These are phyloP conservation scores for Rhea americana DNA, from an alignment of 2,113 vertebrate species.

Conservation along the genomic window DNA sequence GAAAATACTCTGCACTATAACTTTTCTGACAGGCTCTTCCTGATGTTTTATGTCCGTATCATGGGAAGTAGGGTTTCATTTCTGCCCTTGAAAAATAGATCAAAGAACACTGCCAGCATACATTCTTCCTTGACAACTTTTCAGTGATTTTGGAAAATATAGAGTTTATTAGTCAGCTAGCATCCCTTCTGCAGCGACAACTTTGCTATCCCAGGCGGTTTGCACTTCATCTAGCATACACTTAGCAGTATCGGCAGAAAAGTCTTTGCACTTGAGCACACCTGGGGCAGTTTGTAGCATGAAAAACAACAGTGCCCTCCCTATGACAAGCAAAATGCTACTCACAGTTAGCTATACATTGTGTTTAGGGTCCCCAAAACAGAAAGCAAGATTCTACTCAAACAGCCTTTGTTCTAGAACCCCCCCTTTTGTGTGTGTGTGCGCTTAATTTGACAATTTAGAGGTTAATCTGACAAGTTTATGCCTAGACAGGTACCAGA, in stretches of 20 bases:
- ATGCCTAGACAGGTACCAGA: background rate
- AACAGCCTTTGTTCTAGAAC: background rate
- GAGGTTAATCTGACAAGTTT: background rate
- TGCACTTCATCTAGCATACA: background rate
- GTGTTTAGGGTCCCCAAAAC: background rate
- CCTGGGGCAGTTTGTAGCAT: background rate
- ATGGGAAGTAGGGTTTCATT: background rate
- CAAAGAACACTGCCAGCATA: background rate
- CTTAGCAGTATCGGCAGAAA: background rate
- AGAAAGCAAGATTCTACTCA: fast-evolving
- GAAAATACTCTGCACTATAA: background rate
- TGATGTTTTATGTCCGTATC: background rate
- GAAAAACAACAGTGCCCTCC: background rate
- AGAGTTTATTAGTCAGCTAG: background rate
- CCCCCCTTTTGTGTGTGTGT: background rate
- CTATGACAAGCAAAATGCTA: background rate
- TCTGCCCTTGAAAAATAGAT: conserved; percentile 18
- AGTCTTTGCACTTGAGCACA: background rate
- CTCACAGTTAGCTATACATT: background rate
- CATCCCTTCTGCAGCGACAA: background rate
- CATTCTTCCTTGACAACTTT: background rate
- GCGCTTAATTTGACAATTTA: background rate
- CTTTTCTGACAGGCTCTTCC: background rate
- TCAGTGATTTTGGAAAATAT: background rate
- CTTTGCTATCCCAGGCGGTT: background rate